These are phyloP conservation scores for Maccullochella peelii DNA, from an alignment of 2,113 vertebrate species.

Conservation along the genomic window DNA sequence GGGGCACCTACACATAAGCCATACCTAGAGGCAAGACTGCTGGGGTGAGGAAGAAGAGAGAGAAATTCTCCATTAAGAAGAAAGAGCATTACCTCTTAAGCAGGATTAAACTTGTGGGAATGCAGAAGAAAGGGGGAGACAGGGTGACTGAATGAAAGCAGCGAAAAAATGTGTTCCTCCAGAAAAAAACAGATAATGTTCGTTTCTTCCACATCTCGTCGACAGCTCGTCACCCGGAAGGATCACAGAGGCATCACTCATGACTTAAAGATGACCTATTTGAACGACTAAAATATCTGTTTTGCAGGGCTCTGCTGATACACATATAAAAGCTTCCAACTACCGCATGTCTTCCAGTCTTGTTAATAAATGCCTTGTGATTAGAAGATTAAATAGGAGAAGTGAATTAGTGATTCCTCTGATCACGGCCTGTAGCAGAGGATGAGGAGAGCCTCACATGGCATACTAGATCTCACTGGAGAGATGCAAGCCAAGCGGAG, in stretches of 20 bases:
- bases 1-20: constrained; percentile 30
- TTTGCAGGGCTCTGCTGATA: constrained; percentile 55
- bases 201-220: neutral
- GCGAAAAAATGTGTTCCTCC: neutral
- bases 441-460: constrained; percentile 55
- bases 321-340: constrained; percentile 59
- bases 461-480: constrained; percentile 53
- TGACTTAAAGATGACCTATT: constrained; percentile 74
- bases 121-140: neutral
- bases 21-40: constrained; percentile 46
- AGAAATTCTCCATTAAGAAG: constrained; percentile 33
- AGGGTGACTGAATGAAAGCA: constrained; percentile 14
- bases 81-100: constrained; percentile 17
- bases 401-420: constrained; percentile 78
- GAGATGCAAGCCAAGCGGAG: constrained; percentile 2
- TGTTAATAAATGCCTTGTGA: constrained; percentile 83
- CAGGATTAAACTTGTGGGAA: constrained; percentile 36
- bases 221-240: constrained; percentile 53
- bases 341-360: constrained; percentile 68
- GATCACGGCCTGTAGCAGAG: constrained; percentile 69
- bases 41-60: neutral
- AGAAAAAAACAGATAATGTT: constrained; percentile 15
- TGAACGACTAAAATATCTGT: constrained; percentile 69
- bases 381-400: constrained; percentile 78
- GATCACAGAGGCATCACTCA: constrained; percentile 48